Percentiles rank a stretch among this genome's conserved stretches.
Conservation (phyloP, 2,797 vertebrate species). For the Enteromius mattozi region DNA sequence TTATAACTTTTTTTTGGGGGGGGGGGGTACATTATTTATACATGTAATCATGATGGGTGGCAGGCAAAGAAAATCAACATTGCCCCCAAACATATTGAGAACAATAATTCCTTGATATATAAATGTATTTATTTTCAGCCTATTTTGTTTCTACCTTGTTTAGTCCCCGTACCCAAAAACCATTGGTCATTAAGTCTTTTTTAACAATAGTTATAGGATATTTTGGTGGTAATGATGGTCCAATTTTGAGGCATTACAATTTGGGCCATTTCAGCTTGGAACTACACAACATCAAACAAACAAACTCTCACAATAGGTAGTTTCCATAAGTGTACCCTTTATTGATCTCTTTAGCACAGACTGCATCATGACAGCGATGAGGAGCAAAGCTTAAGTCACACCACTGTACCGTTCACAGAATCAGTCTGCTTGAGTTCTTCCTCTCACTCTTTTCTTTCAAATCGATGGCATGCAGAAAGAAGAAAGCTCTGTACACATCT, state of each 20-base stretch:
- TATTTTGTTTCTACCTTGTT: neutral
- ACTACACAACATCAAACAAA: no score
- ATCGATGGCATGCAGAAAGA: conserved; percentile 66
- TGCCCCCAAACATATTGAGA: neutral
- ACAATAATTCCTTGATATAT: neutral
- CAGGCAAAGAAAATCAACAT: neutral
- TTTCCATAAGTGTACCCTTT: conserved; percentile 64
- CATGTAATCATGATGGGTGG: neutral
- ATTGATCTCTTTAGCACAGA: conserved; percentile 66
- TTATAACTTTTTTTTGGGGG: no score
- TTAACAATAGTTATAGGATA: neutral
- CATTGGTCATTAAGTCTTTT: neutral
- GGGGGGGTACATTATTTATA: neutral
- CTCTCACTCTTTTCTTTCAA: no score
- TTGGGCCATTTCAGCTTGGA: neutral
- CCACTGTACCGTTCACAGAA: no score
- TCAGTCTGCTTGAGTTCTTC: no score
- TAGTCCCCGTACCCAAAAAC: neutral
- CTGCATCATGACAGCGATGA: conserved; percentile 60
- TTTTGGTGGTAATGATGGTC: neutral
- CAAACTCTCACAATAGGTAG: neutral
- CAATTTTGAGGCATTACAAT: neutral
- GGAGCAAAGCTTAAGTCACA: conserved; percentile 65
- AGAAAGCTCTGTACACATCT: conserved; percentile 68
- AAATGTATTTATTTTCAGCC: neutral